These are phyloP conservation scores for Lochmaea capreae DNA, from an alignment of 2,888 invertebrate species.

Conservation along the genomic window DNA sequence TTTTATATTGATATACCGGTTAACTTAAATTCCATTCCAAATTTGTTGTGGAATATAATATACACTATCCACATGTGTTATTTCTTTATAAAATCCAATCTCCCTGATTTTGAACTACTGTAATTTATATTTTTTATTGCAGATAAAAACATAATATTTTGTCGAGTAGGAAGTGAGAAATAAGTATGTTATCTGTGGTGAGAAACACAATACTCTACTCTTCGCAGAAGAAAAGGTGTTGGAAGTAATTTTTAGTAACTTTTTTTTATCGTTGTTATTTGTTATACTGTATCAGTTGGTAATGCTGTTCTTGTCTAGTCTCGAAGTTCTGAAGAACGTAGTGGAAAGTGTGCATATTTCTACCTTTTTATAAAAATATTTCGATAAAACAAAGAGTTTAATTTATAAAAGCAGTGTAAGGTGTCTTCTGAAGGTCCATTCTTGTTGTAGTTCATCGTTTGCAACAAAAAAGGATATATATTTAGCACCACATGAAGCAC, in stretches of 20 bases:
- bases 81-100: no score
- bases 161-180: no score
- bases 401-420: constrained; percentile 32
- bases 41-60: not conserved
- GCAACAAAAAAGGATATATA: constrained; percentile 25
- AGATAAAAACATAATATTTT: no score
- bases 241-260: constrained; percentile 3
- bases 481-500: constrained; percentile 40
- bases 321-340: constrained; percentile 35
- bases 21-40: not conserved
- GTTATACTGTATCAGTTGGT: constrained; percentile 5
- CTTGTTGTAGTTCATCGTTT: constrained; percentile 17
- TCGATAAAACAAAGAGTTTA: constrained; percentile 41
- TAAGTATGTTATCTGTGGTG: no score
- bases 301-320: constrained; percentile 8
- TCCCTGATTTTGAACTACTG: no score
- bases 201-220: not conserved
- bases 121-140: no score
- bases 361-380: constrained; percentile 44
- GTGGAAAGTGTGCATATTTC: constrained; percentile 46
- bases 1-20: no score
- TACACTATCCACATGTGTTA: not conserved
- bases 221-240: not conserved
- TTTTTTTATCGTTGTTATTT: not conserved
- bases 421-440: constrained; percentile 34